Evolutionary conservation across 2,797 vertebrate species (phyloP).

Genomic region (Atherinosoma microstoma): DNA sequence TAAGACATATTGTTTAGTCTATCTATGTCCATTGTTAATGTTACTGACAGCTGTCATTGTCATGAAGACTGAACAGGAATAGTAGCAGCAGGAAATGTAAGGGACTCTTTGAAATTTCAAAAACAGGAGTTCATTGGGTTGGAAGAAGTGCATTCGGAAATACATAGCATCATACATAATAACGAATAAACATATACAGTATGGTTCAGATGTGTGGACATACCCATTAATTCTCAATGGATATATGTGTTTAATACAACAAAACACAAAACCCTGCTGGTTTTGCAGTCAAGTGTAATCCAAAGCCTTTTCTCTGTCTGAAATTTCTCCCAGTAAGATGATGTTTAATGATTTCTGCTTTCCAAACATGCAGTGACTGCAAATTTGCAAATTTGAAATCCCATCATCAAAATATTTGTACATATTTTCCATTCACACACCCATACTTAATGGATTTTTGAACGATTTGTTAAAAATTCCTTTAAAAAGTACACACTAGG

Average conservation of each 20-base stretch:
- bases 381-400: not conserved
- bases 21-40: slow-evolving; percentile 43
- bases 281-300: not conserved
- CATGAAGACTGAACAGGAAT: slow-evolving; percentile 24
- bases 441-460: not conserved
- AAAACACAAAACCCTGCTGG: not conserved
- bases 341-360: slow-evolving; percentile 11
- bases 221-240: not conserved
- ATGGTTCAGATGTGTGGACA: not conserved
- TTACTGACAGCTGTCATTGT: slow-evolving; percentile 63
- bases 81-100: slow-evolving; percentile 20
- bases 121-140: not conserved
- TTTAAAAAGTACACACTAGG: slow-evolving; percentile 15
- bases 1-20: slow-evolving; percentile 12
- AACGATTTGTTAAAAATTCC: not conserved
- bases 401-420: not conserved
- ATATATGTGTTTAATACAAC: not conserved
- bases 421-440: not conserved
- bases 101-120: not conserved
- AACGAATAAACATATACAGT: not conserved
- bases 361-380: slow-evolving; percentile 6
- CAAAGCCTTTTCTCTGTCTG: slow-evolving; percentile 16
- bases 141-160: not conserved
- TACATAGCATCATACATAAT: not conserved
- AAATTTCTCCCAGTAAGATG: slow-evolving; percentile 13